A percentile compares a stretch with the other conserved stretches of the same genome.
phyloP scores from a whole-genome alignment of 2,888 invertebrate species.

The Cephus runcator region DNA sequence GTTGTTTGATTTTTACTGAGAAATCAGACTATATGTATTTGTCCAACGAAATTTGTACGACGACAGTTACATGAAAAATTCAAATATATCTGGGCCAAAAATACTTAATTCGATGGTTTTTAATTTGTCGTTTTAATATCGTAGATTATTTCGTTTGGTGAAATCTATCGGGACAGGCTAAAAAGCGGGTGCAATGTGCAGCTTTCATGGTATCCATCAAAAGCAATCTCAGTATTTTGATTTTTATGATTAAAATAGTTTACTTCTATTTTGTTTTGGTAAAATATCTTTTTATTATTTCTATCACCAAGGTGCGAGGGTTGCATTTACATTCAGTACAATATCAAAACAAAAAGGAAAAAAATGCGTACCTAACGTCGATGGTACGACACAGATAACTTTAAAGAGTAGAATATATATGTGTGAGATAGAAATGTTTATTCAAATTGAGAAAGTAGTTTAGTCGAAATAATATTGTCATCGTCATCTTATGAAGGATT shows the following conservation, averaged over 20 bases:
- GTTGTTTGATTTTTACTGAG: background rate
- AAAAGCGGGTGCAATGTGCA: background rate
- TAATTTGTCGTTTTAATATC: background rate
- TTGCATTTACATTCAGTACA: constrained; percentile 10
- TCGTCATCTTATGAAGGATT: background rate
- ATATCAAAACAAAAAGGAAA: background rate
- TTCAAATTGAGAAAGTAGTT: constrained; percentile 24
- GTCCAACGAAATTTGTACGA: constrained; percentile 5
- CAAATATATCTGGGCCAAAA: constrained; percentile 8
- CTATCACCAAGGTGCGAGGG: constrained; percentile 9
- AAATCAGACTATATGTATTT: background rate
- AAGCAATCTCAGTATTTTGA: constrained; percentile 10
- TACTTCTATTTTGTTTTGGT: background rate
- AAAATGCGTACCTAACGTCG: background rate
- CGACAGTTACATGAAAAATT: constrained; percentile 1
- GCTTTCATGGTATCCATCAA: background rate
- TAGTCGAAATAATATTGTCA: constrained; percentile 7
- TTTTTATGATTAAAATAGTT: constrained; percentile 1
- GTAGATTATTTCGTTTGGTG: background rate
- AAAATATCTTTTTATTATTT: background rate
- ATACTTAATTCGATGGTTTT: constrained; percentile 6
- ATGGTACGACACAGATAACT: background rate
- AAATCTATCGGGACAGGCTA: background rate
- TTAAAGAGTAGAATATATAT: constrained; percentile 21
- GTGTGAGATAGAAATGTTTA: constrained; percentile 20